Base-by-base conservation (phyloP, 2,888 invertebrate species). In the Mechanitis messenoides region DNA sequence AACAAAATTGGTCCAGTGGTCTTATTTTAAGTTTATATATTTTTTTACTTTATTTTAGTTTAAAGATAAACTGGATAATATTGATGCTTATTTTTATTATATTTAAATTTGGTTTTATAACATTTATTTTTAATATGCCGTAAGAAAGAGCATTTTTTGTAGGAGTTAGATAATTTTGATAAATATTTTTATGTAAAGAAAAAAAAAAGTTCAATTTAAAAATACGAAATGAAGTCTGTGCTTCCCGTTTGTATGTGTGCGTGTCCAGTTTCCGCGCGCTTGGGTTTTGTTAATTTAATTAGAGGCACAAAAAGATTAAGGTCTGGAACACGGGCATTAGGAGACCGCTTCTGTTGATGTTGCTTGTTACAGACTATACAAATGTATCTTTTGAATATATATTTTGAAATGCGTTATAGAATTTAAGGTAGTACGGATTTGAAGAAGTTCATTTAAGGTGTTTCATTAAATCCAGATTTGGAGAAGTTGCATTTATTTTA, bases 221-320 rank as follows among this genome's bases (percentile, higher is more conserved):
- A 31, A n/a, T 3, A 11, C 9, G 3, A 47, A 20, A 47, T 47
- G 2, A 50, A 72, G 70, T 71, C 67, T 72, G 67, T 72, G 66
- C 63, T 71, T 72, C 72, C 71, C 68, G 68, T 71, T 45, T 71
- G 53, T 45, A 55, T 74, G 82, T 86, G 83, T 84, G 85, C 71
- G 87, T 84, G 89, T 85, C 88, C 88, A 87, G 89, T 88, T 90
- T 88, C 88, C 89, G 81, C 77, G 82, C 85, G 83, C 80, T 82
- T 85, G 87, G 85, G 89, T 86, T 89, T 89, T 84, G 88, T 84
- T 90, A 90, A 90, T 90, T 90, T 90, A 90, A 90, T 90, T 89
- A 90, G 89, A 85, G 85, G 83, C 84, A 88, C 90, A 90, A 90
- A 90, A 90, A 90, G 90, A 90, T 90, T 89, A 90, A 86, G 84